Evolutionary conservation across 2,113 vertebrate genomes (phyloP).

Genomic region (Pycnonotus jocosus): DNA sequence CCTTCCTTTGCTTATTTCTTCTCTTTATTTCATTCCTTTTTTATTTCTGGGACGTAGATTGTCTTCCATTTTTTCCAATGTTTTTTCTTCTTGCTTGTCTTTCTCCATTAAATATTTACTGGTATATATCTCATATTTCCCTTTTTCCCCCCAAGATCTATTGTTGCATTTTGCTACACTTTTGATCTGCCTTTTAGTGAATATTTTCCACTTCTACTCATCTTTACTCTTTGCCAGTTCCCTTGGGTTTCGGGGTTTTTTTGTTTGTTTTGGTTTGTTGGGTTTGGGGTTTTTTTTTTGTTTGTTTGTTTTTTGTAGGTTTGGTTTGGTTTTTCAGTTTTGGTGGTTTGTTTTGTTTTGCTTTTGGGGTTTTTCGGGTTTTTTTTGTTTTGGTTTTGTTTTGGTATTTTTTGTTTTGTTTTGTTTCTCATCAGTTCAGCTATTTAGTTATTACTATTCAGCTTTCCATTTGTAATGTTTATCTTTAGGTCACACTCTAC

Average conservation of each 20-base stretch:
- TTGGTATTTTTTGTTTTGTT: no score
- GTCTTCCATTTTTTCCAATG: background rate
- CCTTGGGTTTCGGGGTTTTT: no score
- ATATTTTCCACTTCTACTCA: background rate
- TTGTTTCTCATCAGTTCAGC: background rate
- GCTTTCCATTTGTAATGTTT: background rate
- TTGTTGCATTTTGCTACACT: background rate
- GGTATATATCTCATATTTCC: background rate
- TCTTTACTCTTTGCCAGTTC: background rate
- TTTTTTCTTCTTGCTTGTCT: background rate
- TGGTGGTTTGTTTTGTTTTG: no score
- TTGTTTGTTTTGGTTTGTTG: no score
- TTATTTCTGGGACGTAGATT: background rate
- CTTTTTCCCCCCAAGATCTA: background rate
- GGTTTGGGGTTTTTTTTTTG: no score
- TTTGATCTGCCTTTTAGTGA: background rate
- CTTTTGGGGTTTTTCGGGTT: no score
- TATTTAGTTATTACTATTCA: background rate
- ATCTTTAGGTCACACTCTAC: background rate
- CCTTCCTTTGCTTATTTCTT: background rate
- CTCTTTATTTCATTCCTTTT: rapidly evolving
- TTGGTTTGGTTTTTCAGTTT: no score
- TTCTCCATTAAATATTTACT: background rate
- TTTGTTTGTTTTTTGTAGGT: background rate
- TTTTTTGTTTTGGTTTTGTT: no score